phyloP scores from a whole-genome alignment of 2,888 invertebrate species.

The Lathronympha strigana region DNA sequence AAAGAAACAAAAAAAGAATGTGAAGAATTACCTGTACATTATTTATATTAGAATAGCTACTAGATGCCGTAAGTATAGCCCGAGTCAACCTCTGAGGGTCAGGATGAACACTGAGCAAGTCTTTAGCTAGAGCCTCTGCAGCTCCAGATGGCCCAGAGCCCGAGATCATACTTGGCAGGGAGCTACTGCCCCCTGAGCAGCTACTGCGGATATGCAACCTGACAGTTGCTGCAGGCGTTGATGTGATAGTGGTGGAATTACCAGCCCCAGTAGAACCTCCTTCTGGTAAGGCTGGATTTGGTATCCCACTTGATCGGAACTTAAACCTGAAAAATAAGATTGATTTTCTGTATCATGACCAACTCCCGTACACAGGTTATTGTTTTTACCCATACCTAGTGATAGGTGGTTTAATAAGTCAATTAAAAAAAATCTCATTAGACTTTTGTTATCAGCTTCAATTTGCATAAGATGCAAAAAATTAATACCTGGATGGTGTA shows the following conservation, averaged over 20 bases:
- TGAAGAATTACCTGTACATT: constrained; percentile 67
- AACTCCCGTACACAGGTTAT: too few relatives aligned
- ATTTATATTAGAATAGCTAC: constrained; percentile 75
- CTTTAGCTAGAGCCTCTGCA: constrained; percentile 71
- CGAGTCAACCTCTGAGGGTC: constrained; percentile 81
- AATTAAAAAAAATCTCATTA: too few relatives aligned
- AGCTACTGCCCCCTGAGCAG: constrained; percentile 71
- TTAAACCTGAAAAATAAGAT: constrained; percentile 74
- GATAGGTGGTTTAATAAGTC: too few relatives aligned
- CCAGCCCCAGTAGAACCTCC: constrained; percentile 74
- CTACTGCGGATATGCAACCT: constrained; percentile 66
- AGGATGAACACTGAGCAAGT: constrained; percentile 75
- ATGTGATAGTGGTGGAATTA: constrained; percentile 60
- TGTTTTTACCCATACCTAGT: too few relatives aligned
- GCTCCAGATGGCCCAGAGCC: constrained; percentile 71
- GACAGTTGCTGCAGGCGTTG: constrained; percentile 61
- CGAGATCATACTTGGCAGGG: constrained; percentile 63
- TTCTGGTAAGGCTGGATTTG: constrained; percentile 78
- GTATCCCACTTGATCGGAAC: constrained; percentile 76
- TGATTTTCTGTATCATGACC: neutral
- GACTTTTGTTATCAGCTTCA: too few relatives aligned
- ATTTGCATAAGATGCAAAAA: too few relatives aligned
- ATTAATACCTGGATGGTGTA: constrained; percentile 83
- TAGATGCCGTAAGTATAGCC: constrained; percentile 81
- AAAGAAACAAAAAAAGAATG: too few relatives aligned